Evolutionary conservation across 2,113 vertebrate species (phyloP).

Genomic region (Canis aureus): DNA sequence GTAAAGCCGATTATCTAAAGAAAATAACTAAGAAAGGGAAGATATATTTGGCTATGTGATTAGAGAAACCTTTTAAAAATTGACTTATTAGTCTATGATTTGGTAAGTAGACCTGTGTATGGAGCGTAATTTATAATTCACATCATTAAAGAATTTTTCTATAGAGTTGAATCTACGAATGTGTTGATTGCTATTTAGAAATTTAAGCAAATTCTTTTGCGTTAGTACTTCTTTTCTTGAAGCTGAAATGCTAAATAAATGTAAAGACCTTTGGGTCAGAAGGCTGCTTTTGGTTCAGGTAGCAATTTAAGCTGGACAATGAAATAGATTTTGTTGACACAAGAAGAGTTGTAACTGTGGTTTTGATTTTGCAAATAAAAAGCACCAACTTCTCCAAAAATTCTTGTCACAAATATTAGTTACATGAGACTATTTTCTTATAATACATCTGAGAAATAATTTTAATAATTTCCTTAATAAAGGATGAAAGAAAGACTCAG

Average conservation of each 20-base stretch:
- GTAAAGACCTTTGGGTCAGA: conserved; percentile 20
- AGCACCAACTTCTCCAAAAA: conserved; percentile 24
- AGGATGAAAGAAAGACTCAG: conserved; percentile 41
- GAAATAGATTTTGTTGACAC: conserved; percentile 49
- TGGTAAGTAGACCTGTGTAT: conserved; percentile 16
- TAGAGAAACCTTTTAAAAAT: neutral
- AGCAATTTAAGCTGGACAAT: conserved; percentile 20
- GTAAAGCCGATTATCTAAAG: neutral
- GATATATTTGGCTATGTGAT: conserved; percentile 23
- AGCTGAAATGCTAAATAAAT: conserved; percentile 40
- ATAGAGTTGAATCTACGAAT: neutral
- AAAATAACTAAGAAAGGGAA: neutral
- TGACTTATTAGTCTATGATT: neutral
- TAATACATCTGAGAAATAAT: neutral
- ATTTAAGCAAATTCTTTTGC: neutral
- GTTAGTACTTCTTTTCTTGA: neutral
- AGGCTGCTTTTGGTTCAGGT: neutral
- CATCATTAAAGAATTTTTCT: conserved; percentile 24
- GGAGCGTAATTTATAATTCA: conserved; percentile 34
- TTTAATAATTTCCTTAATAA: conserved; percentile 48
- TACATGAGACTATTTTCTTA: neutral
- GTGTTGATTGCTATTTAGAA: conserved; percentile 9
- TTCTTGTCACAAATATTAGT: conserved; percentile 61
- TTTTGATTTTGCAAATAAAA: conserved; percentile 68
- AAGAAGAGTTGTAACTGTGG: conserved; percentile 46